Evolutionary conservation across 2,797 vertebrate species (phyloP).

Genomic region (Falco rusticolus): DNA sequence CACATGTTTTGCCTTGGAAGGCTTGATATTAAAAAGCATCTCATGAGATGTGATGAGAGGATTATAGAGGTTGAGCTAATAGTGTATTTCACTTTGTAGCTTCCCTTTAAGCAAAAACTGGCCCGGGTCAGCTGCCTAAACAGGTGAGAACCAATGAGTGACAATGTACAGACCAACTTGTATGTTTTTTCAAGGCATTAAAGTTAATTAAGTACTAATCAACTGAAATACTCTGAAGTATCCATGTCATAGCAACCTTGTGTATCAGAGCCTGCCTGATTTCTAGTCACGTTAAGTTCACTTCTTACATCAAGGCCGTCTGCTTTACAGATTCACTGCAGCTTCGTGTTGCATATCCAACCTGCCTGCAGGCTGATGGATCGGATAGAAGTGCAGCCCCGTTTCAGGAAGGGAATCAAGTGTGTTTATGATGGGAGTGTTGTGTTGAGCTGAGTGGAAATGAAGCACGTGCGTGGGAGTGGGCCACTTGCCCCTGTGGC

Average conservation of each 20-base stretch:
- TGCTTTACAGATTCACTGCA: background rate
- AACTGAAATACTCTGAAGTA: background rate
- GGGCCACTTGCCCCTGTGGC: background rate
- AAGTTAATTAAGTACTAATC: conserved; percentile 42
- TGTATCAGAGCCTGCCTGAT: background rate
- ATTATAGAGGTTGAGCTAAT: background rate
- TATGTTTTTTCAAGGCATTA: background rate
- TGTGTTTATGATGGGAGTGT: background rate
- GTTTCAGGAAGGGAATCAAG: background rate
- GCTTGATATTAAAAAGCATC: background rate
- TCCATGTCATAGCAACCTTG: background rate
- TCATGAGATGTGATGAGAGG: background rate
- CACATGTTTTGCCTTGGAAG: background rate
- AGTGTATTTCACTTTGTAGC: background rate
- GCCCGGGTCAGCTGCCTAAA: background rate
- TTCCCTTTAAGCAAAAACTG: background rate
- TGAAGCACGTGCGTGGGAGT: fast-evolving
- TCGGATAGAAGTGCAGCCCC: fast-evolving
- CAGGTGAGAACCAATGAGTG: background rate
- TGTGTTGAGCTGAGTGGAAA: background rate
- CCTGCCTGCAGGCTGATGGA: background rate
- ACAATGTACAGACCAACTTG: background rate
- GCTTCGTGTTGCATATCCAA: fast-evolving
- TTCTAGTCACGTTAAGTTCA: background rate
- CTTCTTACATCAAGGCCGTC: background rate